A percentile compares a stretch with the other conserved stretches of the same genome.
These are phyloP conservation scores for Dromiciops gliroides DNA, from an alignment of 2,113 vertebrate species.

Conservation along the genomic window DNA sequence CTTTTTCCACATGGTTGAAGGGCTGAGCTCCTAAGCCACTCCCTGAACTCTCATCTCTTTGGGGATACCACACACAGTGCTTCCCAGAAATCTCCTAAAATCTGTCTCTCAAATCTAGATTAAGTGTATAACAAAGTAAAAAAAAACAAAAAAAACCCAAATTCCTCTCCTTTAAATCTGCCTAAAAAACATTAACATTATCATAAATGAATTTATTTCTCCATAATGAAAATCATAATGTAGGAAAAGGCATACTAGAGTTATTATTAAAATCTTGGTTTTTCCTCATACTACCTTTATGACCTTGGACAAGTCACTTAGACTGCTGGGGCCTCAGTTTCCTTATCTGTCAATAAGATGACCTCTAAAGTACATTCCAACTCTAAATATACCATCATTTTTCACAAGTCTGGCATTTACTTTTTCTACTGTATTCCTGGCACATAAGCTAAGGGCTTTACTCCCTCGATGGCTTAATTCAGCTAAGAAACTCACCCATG, in stretches of 20 bases:
- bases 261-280: not conserved
- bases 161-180: conserved; percentile 21
- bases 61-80: conserved; percentile 67
- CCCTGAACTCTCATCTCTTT: conserved; percentile 52
- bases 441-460: no score
- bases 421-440: not conserved
- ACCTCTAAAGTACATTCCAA: not conserved
- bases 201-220: not conserved
- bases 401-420: not conserved
- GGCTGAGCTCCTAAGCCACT: conserved; percentile 50
- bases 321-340: not conserved
- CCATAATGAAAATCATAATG: not conserved
- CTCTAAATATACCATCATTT: not conserved
- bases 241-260: not conserved
- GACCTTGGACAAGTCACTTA: not conserved
- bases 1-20: conserved; percentile 76
- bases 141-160: not conserved
- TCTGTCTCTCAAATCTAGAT: conserved; percentile 35
- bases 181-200: conserved; percentile 29
- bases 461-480: not conserved
- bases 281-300: not conserved
- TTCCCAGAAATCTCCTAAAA: conserved; percentile 49
- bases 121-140: conserved; percentile 45
- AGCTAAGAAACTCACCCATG: conserved; percentile 88
- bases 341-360: not conserved